phyloP scores from a whole-genome alignment of 2,888 invertebrate species.

The Automeris io region DNA sequence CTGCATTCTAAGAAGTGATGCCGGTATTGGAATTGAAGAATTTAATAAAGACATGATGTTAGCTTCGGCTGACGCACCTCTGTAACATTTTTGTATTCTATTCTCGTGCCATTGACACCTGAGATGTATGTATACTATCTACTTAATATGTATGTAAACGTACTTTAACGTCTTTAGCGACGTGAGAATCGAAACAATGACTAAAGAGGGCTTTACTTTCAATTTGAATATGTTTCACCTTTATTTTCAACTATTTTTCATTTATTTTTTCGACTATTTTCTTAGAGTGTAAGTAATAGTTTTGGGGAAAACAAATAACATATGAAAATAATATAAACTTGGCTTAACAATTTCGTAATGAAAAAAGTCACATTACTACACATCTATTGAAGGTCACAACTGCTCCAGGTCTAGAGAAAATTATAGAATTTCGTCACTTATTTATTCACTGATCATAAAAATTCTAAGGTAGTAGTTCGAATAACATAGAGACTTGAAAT shows the following conservation, averaged over 20 bases:
- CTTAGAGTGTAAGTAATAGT: neutral
- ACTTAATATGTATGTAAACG: conserved; percentile 29
- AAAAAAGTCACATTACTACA: too few relatives aligned
- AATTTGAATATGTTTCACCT: neutral
- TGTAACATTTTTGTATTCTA: conserved; percentile 46
- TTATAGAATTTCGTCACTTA: too few relatives aligned
- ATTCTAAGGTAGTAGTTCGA: too few relatives aligned
- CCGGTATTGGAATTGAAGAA: conserved; percentile 64
- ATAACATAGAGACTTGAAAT: too few relatives aligned
- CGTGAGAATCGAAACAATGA: conserved; percentile 8
- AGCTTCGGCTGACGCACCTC: conserved; percentile 32
- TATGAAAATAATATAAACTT: too few relatives aligned
- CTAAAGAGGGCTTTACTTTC: conserved; percentile 3
- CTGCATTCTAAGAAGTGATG: conserved; percentile 51
- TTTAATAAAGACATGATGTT: conserved; percentile 55
- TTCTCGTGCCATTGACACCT: conserved; percentile 37
- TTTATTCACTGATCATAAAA: too few relatives aligned
- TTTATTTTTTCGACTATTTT: neutral
- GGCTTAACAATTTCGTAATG: too few relatives aligned
- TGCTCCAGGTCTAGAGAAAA: too few relatives aligned
- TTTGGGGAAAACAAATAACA: too few relatives aligned
- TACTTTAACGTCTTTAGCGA: conserved; percentile 36
- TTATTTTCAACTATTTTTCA: neutral
- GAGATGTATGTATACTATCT: conserved; percentile 34
- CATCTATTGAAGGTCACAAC: too few relatives aligned